These are phyloP conservation scores for Odocoileus hemionus DNA, from an alignment of 2,113 vertebrate species.

Conservation along the genomic window DNA sequence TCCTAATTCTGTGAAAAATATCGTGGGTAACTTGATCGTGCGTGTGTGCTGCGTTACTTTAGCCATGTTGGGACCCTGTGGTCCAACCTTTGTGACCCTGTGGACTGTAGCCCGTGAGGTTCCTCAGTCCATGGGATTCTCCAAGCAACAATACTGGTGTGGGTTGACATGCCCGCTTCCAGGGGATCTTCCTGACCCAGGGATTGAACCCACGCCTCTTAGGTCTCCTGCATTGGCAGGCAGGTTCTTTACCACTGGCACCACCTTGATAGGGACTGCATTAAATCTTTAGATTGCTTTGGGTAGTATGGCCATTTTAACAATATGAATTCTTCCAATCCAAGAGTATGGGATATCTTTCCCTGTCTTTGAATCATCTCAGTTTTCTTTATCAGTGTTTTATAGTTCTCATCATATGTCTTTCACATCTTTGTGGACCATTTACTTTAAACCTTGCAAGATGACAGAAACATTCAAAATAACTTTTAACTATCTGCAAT, in stretches of 20 bases:
- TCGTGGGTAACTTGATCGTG: neutral
- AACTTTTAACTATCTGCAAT: neutral
- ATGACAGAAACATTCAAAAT: neutral
- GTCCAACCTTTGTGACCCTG: neutral
- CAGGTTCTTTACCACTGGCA: neutral
- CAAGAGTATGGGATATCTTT: neutral
- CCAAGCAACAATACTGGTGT: neutral
- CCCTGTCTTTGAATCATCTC: neutral
- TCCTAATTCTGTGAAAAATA: neutral
- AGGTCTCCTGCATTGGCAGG: neutral
- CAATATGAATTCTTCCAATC: neutral
- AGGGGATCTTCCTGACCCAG: neutral
- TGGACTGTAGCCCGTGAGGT: neutral
- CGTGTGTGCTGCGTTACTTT: rapidly evolving
- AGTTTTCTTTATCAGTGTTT: neutral
- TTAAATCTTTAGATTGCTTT: neutral
- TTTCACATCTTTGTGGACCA: neutral
- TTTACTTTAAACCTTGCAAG: neutral
- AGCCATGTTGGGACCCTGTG: neutral
- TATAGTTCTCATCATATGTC: neutral
- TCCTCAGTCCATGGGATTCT: neutral
- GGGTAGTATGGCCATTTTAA: neutral
- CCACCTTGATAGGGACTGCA: neutral
- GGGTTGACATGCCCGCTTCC: neutral
- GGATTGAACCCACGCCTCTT: neutral